Percentiles rank a stretch among this genome's conserved stretches.
Conservation (phyloP, 64 coral and sea anemone genomes). For the Actinia tenebrosa region DNA sequence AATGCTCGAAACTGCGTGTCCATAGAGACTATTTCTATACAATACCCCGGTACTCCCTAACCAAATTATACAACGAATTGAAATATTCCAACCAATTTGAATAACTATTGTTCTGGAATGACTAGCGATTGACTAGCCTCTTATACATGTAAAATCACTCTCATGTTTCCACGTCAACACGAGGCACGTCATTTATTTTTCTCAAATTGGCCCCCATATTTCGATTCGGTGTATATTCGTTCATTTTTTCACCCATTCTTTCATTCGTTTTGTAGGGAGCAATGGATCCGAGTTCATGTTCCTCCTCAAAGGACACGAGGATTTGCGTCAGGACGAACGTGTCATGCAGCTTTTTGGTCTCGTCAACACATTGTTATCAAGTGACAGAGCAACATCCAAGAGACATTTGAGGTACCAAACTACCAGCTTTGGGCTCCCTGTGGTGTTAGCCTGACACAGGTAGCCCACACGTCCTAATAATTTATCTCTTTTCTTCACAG, state of each 20-base stretch:
- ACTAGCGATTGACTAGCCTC: too few species aligned
- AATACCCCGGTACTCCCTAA: too few species aligned
- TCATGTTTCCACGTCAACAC: too few species aligned
- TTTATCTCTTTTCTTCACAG: conserved; percentile 22
- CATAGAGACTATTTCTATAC: too few species aligned
- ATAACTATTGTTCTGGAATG: too few species aligned
- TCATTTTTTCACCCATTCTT: background rate
- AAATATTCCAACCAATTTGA: too few species aligned
- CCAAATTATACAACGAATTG: too few species aligned
- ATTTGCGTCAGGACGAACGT: conserved; percentile 94
- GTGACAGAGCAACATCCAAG: conserved; percentile 85
- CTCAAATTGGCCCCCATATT: too few species aligned
- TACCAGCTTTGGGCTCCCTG: background rate
- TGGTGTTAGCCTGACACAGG: background rate
- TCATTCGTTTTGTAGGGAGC: conserved; percentile 49
- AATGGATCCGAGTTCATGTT: conserved; percentile 97
- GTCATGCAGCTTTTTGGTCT: conserved; percentile 98
- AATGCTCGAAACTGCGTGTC: too few species aligned
- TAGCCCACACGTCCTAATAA: background rate
- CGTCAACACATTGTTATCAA: conserved; percentile 84
- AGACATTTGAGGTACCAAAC: conserved; percentile 77
- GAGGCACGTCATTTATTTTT: too few species aligned
- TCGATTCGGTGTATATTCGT: too few species aligned
- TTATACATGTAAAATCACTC: too few species aligned
- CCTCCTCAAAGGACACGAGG: conserved; percentile 91